A percentile compares a stretch with the other conserved stretches of the same genome.
These are phyloP conservation scores for Thalassarche chlororhynchos DNA, from an alignment of 2,113 vertebrate genomes.

Conservation along the genomic window DNA sequence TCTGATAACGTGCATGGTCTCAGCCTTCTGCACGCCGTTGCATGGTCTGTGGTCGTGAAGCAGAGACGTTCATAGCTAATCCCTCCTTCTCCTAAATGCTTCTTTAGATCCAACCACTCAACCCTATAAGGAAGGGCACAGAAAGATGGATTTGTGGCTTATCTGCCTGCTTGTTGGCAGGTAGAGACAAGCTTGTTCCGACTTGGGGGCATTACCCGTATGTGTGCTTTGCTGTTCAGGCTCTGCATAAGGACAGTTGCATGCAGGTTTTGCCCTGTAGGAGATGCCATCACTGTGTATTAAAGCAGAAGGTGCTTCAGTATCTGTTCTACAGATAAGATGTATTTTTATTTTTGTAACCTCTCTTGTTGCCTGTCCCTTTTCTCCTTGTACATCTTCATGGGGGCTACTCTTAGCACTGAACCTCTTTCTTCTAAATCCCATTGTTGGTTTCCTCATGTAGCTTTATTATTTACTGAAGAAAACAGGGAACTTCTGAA, in stretches of 20 bases:
- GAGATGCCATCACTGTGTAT: background rate
- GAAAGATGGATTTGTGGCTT: background rate
- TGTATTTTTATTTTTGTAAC: background rate
- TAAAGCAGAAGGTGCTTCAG: background rate
- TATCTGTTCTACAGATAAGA: background rate
- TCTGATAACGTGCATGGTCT: accelerated
- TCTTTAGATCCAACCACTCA: background rate
- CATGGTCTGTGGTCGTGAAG: background rate
- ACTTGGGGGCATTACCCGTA: background rate
- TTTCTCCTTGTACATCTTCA: background rate
- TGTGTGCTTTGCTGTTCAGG: background rate
- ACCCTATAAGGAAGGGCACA: background rate
- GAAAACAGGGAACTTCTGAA: background rate
- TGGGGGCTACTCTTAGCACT: background rate
- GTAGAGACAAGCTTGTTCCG: background rate
- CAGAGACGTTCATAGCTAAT: background rate
- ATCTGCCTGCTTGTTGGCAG: background rate
- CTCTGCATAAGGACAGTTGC: background rate
- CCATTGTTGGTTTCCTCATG: background rate
- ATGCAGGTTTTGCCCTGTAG: background rate
- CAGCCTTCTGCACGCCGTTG: background rate
- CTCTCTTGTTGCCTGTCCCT: background rate
- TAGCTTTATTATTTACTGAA: background rate
- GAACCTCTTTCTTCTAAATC: background rate
- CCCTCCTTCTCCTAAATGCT: background rate